Conservation (phyloP, 2,797 vertebrate species). For the Spatula versicolor region DNA sequence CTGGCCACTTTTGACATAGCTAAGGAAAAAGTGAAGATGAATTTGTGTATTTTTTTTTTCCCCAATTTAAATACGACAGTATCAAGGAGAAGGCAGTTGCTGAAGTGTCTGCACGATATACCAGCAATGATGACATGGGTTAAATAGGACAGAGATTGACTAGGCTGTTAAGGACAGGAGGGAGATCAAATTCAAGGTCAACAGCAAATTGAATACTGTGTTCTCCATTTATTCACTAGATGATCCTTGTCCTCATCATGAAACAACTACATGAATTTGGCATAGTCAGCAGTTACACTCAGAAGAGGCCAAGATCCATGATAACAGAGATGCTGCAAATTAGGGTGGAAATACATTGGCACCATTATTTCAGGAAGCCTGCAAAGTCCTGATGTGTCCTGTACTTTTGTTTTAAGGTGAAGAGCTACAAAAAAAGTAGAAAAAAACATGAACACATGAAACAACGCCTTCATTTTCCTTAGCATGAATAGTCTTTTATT, state of each 20-base stretch:
- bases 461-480: background rate
- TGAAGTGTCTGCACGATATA: background rate
- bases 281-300: slow-evolving; percentile 14
- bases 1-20: slow-evolving; percentile 33
- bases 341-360: background rate
- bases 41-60: background rate
- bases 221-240: slow-evolving; percentile 14
- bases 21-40: slow-evolving; percentile 19
- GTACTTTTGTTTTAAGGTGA: background rate
- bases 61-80: background rate
- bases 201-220: slow-evolving; percentile 15
- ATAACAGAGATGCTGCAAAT: background rate
- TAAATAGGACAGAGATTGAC: slow-evolving; percentile 40
- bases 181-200: slow-evolving; percentile 63
- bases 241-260: slow-evolving; percentile 39
- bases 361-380: background rate
- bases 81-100: background rate
- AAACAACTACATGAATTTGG: background rate
- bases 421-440: background rate
- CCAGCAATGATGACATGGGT: background rate
- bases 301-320: background rate
- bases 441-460: background rate
- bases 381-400: background rate
- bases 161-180: slow-evolving; percentile 14
- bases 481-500: background rate